Conservation (phyloP, 2,113 vertebrate genomes). For the Zapus hudsonius region DNA sequence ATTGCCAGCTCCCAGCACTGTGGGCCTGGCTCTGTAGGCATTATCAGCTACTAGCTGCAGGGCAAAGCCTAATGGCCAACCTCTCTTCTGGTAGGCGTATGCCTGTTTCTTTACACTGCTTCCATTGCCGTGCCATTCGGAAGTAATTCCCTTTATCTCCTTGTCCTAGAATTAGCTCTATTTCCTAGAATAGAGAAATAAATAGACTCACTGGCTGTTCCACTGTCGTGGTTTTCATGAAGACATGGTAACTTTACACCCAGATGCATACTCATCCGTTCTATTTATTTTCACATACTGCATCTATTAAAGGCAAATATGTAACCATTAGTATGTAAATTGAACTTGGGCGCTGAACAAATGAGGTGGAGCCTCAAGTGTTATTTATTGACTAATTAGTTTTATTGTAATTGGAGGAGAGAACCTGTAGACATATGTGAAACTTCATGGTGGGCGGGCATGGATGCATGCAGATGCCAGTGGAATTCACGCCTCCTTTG, state of each 20-base stretch:
- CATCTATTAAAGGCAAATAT: constrained; percentile 80
- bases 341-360: constrained; percentile 79
- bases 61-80: background rate
- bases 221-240: constrained; percentile 79
- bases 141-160: constrained; percentile 69
- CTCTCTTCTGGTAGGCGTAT: constrained; percentile 22
- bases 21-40: no score
- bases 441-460: background rate
- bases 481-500: background rate
- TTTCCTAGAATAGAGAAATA: constrained; percentile 74
- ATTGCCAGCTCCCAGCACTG: background rate
- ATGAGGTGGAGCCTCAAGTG: constrained; percentile 70
- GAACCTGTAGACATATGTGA: background rate
- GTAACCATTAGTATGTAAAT: constrained; percentile 82
- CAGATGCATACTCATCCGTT: constrained; percentile 82
- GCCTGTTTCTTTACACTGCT: background rate
- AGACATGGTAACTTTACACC: constrained; percentile 71
- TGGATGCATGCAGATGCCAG: background rate
- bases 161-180: constrained; percentile 69
- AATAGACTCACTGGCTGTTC: constrained; percentile 69
- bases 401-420: constrained; percentile 71
- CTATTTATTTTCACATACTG: constrained; percentile 78
- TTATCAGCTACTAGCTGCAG: constrained; percentile 4
- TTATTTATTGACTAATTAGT: constrained; percentile 80
- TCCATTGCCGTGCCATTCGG: background rate